A percentile compares a stretch with the other conserved stretches of the same genome.
phyloP scores from a whole-genome alignment of 2,888 invertebrate species.

The Leucoptera coffeella region DNA sequence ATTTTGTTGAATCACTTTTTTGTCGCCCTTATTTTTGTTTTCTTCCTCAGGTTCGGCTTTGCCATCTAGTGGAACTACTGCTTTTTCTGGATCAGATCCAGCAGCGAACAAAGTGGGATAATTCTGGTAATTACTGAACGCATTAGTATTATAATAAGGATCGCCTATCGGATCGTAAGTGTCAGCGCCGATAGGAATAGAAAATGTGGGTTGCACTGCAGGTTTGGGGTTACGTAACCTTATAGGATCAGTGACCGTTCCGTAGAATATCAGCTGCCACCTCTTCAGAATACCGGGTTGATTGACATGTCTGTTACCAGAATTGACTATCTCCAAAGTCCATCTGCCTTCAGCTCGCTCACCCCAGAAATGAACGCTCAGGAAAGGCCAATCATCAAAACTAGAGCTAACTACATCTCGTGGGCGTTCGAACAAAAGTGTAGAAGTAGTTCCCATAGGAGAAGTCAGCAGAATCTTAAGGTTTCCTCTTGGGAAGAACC shows the following conservation, averaged over 20 bases:
- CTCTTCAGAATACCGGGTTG: conserved; percentile 84
- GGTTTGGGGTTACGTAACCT: conserved; percentile 57
- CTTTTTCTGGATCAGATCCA: conserved; percentile 71
- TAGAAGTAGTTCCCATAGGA: conserved; percentile 90
- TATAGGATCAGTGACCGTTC: conserved; percentile 82
- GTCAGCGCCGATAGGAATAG: conserved; percentile 63
- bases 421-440: conserved; percentile 88
- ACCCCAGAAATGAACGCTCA: conserved; percentile 98
- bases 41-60: conserved; percentile 59
- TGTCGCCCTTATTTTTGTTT: no score
- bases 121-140: conserved; percentile 68
- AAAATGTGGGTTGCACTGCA: conserved; percentile 49
- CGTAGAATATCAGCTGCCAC: conserved; percentile 96
- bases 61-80: conserved; percentile 69
- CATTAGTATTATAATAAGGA: conserved; percentile 61
- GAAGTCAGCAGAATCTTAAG: conserved; percentile 82
- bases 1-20: conserved; percentile 58
- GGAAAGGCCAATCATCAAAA: conserved; percentile 98
- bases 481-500: conserved; percentile 92
- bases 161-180: conserved; percentile 54
- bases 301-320: conserved; percentile 74
- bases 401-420: conserved; percentile 87
- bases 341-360: conserved; percentile 85
- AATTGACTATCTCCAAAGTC: conserved; percentile 72
- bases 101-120: conserved; percentile 73